These are phyloP conservation scores for Spodoptera litura DNA, from an alignment of 1,140 invertebrate species.

Conservation along the genomic window DNA sequence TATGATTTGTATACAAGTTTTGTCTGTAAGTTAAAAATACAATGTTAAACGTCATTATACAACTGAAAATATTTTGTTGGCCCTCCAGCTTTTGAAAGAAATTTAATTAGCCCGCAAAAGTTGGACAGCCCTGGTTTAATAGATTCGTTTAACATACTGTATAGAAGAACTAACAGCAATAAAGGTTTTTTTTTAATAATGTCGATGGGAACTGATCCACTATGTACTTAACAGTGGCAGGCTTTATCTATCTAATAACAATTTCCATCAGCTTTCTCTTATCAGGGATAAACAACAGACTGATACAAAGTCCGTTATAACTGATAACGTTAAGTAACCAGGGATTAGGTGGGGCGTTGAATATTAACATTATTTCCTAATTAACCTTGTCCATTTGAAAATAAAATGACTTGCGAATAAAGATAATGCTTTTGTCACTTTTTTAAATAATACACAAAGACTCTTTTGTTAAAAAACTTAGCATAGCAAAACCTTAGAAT, in stretches of 20 bases:
- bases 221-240: neutral
- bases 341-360: neutral
- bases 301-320: neutral
- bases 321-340: neutral
- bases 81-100: too few relatives aligned
- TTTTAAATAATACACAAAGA: neutral
- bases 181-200: neutral
- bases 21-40: too few relatives aligned
- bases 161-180: too few relatives aligned
- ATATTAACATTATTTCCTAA: constrained; percentile 10
- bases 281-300: neutral
- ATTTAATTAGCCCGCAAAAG: too few relatives aligned
- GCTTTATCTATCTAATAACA: constrained; percentile 15
- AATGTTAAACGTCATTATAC: too few relatives aligned
- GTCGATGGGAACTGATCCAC: neutral
- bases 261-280: constrained; percentile 5
- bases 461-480: neutral
- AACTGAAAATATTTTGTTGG: too few relatives aligned
- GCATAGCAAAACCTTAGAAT: too few relatives aligned
- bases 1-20: too few relatives aligned
- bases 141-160: too few relatives aligned
- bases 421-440: neutral
- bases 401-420: neutral
- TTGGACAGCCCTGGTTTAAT: too few relatives aligned
- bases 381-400: neutral